A percentile compares a stretch with the other conserved stretches of the same genome.
phyloP scores from a whole-genome alignment of 2,113 vertebrate species.

The Brachionichthys hirsutus region DNA sequence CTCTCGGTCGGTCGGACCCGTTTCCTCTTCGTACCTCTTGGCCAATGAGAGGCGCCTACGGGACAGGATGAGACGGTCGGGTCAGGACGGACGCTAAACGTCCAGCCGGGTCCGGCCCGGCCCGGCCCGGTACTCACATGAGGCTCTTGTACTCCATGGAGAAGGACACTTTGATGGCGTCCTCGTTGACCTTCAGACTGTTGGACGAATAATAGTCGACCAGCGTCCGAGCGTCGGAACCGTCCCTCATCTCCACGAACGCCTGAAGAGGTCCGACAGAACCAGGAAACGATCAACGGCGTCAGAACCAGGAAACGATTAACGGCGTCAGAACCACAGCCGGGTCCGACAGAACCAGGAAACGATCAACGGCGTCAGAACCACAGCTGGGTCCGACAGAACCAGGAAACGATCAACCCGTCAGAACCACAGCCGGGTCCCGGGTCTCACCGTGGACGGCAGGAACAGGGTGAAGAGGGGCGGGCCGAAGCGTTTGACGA shows the following conservation, averaged over 20 bases:
- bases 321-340: slow-evolving; percentile 43
- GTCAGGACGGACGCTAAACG: fast-evolving
- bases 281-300: no score
- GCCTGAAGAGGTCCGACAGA: slow-evolving; percentile 61
- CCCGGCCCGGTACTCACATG: slow-evolving; percentile 56
- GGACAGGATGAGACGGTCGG: slow-evolving; percentile 23
- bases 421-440: neutral
- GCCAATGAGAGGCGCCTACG: slow-evolving; percentile 37
- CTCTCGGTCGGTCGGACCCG: slow-evolving; percentile 1
- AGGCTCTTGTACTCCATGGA: slow-evolving; percentile 70
- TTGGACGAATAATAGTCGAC: slow-evolving; percentile 66
- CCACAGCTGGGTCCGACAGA: no score
- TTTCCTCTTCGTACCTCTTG: slow-evolving; percentile 41
- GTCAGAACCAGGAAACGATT: no score
- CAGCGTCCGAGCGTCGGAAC: slow-evolving; percentile 67
- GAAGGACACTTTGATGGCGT: slow-evolving; percentile 61
- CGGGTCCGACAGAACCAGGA: no score
- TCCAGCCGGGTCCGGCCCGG: no score
- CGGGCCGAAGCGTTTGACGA: slow-evolving; percentile 70
- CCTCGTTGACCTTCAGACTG: slow-evolving; percentile 63
- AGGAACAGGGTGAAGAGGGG: slow-evolving; percentile 67
- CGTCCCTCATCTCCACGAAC: slow-evolving; percentile 69
- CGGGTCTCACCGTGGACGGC: slow-evolving; percentile 57
- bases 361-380: no score
- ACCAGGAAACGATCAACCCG: no score